These are phyloP conservation scores for Dryomyza anilis DNA, from an alignment of 2,888 invertebrate species.

Conservation along the genomic window DNA sequence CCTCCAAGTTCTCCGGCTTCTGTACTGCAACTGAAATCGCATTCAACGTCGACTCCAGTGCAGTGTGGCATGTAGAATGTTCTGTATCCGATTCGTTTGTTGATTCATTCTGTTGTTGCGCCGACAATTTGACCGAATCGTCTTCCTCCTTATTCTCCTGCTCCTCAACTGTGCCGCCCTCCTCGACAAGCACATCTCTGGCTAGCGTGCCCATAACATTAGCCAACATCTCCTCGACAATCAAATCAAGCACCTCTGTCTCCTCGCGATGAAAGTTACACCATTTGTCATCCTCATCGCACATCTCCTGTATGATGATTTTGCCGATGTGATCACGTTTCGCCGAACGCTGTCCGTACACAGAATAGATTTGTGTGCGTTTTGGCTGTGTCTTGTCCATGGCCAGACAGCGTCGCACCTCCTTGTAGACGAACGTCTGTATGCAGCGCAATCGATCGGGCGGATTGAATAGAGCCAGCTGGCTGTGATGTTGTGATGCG, in stretches of 20 bases:
- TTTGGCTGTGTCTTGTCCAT: constrained; percentile 63
- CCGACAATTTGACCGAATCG: too few species aligned
- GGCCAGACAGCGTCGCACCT: constrained; percentile 64
- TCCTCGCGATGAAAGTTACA: constrained; percentile 76
- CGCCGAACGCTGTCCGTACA: constrained; percentile 67
- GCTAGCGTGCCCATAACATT: constrained; percentile 62
- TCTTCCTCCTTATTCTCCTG: background rate
- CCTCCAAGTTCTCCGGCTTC: too few species aligned
- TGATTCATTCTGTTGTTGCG: constrained; percentile 9
- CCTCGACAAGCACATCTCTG: constrained; percentile 38
- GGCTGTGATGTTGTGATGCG: constrained; percentile 58
- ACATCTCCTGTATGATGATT: constrained; percentile 72
- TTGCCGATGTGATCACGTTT: constrained; percentile 75
- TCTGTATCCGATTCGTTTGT: constrained; percentile 22
- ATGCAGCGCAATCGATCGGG: constrained; percentile 62
- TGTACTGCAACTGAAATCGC: too few species aligned
- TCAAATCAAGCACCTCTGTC: constrained; percentile 68
- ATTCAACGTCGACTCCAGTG: too few species aligned
- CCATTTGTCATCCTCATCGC: constrained; percentile 76
- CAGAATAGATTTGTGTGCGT: constrained; percentile 42
- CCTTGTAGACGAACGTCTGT: constrained; percentile 63
- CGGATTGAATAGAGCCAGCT: constrained; percentile 57
- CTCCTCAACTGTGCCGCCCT: constrained; percentile 31
- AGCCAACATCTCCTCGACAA: constrained; percentile 66
- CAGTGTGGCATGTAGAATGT: constrained; percentile 15